Conservation (phyloP, 1,140 invertebrate species). For the Meloidogyne chitwoodi region DNA sequence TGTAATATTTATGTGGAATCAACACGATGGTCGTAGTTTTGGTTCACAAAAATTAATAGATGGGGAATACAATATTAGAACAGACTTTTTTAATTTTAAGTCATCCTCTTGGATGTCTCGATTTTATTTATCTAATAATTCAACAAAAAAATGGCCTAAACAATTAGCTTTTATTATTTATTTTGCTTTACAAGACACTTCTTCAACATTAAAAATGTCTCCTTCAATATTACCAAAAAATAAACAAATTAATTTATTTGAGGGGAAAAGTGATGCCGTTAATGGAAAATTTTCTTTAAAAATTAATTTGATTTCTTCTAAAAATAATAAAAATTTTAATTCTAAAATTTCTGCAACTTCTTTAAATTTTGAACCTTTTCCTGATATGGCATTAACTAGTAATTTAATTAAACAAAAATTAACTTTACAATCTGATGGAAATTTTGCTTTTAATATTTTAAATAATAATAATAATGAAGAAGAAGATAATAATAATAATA, state of each 20-base stretch:
- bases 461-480: background rate
- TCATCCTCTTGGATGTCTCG: constrained; percentile 76
- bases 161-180: constrained; percentile 23
- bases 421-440: background rate
- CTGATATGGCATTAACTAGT: background rate
- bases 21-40: constrained; percentile 85
- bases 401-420: background rate
- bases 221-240: background rate
- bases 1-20: constrained; percentile 78
- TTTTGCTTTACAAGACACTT: constrained; percentile 21
- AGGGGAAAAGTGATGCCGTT: background rate
- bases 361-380: background rate
- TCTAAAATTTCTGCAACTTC: background rate
- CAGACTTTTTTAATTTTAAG: constrained; percentile 79
- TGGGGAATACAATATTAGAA: constrained; percentile 72
- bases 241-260: background rate
- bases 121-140: constrained; percentile 22
- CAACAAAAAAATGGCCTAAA: background rate
- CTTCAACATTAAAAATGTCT: background rate
- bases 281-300: constrained; percentile 5
- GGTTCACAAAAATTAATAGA: constrained; percentile 85
- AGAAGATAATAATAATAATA: background rate
- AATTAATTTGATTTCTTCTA: background rate
- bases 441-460: constrained; percentile 5
- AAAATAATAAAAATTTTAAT: background rate